Evolutionary conservation across 1,140 invertebrate genomes (phyloP), one percentile per base, ranked within the genome.

Genomic region (Megalonaias nervosa): DNA sequence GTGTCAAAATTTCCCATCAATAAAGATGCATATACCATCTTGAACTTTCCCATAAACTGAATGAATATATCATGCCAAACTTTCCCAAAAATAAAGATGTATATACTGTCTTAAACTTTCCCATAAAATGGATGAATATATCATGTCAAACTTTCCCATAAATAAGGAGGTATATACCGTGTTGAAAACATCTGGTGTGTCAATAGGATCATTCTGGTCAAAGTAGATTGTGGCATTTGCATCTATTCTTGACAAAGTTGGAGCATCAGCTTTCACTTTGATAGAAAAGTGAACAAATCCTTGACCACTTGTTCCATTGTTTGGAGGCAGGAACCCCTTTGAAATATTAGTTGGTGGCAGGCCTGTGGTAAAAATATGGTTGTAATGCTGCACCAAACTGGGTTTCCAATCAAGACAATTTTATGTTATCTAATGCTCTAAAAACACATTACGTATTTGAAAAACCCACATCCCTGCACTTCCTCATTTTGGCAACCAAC

Each of bases 161-260:
- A 19, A 19, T 17, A 38, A 26, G n/a, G 31, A 38, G 15, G n/a
- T 56, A 68, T 38, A 23, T 26, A 80, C 78, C 60, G 78, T 80
- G 19, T 80, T 75, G 15, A 75, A 75, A 19, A 80, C 68, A 62
- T 61, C 38, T 31, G 78, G 78, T 48, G 78, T 80, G 55, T 80
- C 78, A 38, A 80, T 73, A 4, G 78, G 78, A 55, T 75, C 78
- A 68, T 80, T 80, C 59, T 80, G 68, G 19, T 80, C 78, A 55
- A 80, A 80, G 21, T 62, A 75, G 15, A 80, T 80, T 2, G 70
- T 56, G 5, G 78, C 73, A 62, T 80, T 75, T 0, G 67, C 68
- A 48, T 71, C 26, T 21, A 80, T 69, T 26, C 48, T 73, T 26
- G 73, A 61, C 23, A 80, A 64, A 38, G 68, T 68, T 23, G 21